Conservation (phyloP, 1,140 invertebrate genomes). For the Bombus picipes region DNA sequence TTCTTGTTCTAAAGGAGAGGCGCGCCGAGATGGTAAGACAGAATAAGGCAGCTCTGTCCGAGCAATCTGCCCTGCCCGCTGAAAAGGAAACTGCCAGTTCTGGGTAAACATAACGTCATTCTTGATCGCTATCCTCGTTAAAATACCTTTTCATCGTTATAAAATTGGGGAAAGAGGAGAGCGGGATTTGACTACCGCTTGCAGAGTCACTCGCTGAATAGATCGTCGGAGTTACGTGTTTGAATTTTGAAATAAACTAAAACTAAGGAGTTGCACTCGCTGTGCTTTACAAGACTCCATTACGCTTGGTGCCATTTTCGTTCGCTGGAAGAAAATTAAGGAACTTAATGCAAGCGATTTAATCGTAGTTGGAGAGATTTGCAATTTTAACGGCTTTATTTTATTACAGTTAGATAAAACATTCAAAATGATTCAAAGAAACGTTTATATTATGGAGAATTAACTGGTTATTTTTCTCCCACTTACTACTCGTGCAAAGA, state of each 20-base stretch:
- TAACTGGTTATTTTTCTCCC: background rate
- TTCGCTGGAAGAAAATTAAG: constrained; percentile 43
- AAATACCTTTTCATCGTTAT: constrained; percentile 34
- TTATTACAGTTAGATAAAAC: constrained; percentile 35
- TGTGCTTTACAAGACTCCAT: constrained; percentile 48
- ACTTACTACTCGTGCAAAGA: constrained; percentile 36
- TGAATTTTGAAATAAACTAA: constrained; percentile 40
- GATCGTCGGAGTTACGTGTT: constrained; percentile 45
- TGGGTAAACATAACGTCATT: constrained; percentile 80
- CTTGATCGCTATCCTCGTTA: constrained; percentile 41
- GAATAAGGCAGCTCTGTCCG: constrained; percentile 88
- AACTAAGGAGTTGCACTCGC: constrained; percentile 27
- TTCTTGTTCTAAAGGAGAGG: constrained; percentile 87
- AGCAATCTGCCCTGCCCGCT: constrained; percentile 64
- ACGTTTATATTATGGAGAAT: background rate
- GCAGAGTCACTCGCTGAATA: constrained; percentile 47
- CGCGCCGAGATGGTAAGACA: constrained; percentile 92
- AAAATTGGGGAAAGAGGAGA: constrained; percentile 48
- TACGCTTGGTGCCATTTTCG: constrained; percentile 68
- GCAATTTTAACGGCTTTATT: constrained; percentile 51
- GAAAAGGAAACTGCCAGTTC: constrained; percentile 84
- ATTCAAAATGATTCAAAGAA: constrained; percentile 6
- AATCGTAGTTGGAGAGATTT: constrained; percentile 35
- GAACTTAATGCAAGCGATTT: constrained; percentile 40
- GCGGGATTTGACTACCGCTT: constrained; percentile 37